phyloP scores from a whole-genome alignment of 2,113 vertebrate species.

The Pelobates fuscus region DNA sequence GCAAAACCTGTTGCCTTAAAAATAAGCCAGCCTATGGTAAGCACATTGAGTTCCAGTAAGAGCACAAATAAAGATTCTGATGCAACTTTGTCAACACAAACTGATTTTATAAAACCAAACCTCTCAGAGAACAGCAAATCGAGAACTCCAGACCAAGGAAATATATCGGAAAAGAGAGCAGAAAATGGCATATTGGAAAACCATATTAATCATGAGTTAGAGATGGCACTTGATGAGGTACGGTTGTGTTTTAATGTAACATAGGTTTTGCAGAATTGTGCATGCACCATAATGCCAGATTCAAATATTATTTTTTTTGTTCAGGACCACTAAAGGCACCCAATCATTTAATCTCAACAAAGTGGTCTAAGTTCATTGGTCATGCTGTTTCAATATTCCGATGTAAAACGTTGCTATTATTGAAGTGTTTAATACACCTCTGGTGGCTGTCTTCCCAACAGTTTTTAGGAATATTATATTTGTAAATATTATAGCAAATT shows the following conservation, averaged over 20 bases:
- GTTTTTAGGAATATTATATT: too few species aligned
- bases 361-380: too few species aligned
- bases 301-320: too few species aligned
- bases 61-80: conserved; percentile 53
- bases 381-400: too few species aligned
- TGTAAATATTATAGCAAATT: too few species aligned
- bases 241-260: conserved; percentile 29
- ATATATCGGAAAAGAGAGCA: conserved; percentile 52
- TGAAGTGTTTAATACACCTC: too few species aligned
- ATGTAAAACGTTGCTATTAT: too few species aligned
- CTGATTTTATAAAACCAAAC: neutral
- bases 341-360: too few species aligned
- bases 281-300: too few species aligned
- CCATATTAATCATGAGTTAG: conserved; percentile 64
- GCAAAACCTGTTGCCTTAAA: conserved; percentile 59
- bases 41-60: conserved; percentile 56
- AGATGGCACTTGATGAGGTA: conserved; percentile 70
- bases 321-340: neutral
- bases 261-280: too few species aligned
- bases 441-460: too few species aligned
- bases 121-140: conserved; percentile 60
- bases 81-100: neutral
- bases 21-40: conserved; percentile 20
- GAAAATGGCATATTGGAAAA: conserved; percentile 64
- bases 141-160: conserved; percentile 45